Evolutionary conservation across 2,888 invertebrate genomes (phyloP).

Genomic region (Hoplodrina blanda): DNA sequence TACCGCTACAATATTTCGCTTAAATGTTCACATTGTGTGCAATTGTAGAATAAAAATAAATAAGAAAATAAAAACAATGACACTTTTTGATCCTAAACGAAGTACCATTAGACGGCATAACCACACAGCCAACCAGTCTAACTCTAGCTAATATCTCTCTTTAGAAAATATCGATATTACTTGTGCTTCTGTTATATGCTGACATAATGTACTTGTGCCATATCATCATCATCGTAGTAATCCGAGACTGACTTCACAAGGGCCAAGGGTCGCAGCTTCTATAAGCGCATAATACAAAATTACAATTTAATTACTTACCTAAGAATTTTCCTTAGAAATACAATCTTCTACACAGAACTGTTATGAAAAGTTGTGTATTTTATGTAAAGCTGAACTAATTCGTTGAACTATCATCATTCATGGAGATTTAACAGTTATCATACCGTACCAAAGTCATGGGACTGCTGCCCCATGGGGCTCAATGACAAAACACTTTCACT

Average conservation of each 20-base stretch:
- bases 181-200: background rate
- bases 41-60: conserved; percentile 26
- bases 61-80: conserved; percentile 41
- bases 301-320: conserved; percentile 10
- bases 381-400: conserved; percentile 41
- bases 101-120: conserved; percentile 38
- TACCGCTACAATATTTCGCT: conserved; percentile 1
- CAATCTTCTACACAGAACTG: background rate
- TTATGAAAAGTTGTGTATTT: conserved; percentile 26
- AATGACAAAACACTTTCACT: conserved; percentile 47
- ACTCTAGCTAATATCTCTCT: background rate
- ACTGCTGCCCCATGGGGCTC: conserved; percentile 35
- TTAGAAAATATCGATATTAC: background rate
- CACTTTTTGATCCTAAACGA: conserved; percentile 46
- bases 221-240: background rate
- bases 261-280: conserved; percentile 12
- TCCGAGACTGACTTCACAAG: background rate
- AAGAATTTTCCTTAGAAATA: conserved; percentile 18
- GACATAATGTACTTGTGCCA: background rate
- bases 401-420: conserved; percentile 32
- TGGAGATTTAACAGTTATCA: conserved; percentile 40
- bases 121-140: conserved; percentile 17
- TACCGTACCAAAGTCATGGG: conserved; percentile 34
- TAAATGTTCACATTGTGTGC: conserved; percentile 36
- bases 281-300: conserved; percentile 1